Conservation (phyloP, 2,113 vertebrate species). For the Anser cygnoides region DNA sequence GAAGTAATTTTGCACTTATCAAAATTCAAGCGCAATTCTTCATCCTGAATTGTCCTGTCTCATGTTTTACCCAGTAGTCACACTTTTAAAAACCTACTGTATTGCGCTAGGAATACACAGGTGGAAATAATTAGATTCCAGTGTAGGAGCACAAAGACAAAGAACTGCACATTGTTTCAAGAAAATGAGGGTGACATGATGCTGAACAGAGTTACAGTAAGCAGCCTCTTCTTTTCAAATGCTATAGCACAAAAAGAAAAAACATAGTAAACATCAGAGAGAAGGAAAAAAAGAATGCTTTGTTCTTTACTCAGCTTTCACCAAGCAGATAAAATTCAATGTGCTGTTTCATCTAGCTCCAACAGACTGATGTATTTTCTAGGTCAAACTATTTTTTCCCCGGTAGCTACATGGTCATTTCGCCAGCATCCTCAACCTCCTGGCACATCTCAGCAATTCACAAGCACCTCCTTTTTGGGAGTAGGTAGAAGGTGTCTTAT, state of each 20-base stretch:
- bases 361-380: neutral
- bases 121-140: neutral
- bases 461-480: neutral
- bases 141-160: neutral
- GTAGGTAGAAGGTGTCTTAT: neutral
- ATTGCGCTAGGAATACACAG: neutral
- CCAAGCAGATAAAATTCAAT: neutral
- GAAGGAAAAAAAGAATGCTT: neutral
- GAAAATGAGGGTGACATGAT: neutral
- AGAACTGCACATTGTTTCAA: neutral
- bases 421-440: neutral
- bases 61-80: rapidly evolving
- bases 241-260: neutral
- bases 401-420: neutral
- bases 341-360: neutral
- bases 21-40: neutral
- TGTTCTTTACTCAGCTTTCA: neutral
- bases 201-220: neutral
- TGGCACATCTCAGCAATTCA: neutral
- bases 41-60: neutral
- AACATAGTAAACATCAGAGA: neutral
- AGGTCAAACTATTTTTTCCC: neutral
- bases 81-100: neutral
- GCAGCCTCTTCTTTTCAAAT: neutral
- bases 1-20: too few relatives aligned